These are phyloP conservation scores for Calameuta filiformis DNA, from an alignment of 2,888 invertebrate species.

Conservation along the genomic window DNA sequence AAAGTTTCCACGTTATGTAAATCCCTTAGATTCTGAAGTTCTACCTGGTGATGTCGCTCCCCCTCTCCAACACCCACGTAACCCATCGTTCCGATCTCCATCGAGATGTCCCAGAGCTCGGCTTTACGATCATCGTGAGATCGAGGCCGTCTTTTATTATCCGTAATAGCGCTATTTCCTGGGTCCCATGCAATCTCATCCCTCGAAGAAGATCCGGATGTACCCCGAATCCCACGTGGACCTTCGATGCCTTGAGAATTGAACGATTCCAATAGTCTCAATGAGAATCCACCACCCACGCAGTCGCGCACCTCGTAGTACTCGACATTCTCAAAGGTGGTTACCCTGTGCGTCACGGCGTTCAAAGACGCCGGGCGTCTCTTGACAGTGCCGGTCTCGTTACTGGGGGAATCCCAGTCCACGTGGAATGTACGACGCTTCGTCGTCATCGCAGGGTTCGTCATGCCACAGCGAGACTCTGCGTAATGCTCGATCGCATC, in stretches of 20 bases:
- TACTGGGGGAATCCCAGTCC: conserved; percentile 81
- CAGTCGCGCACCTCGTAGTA: conserved; percentile 36
- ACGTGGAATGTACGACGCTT: conserved; percentile 61
- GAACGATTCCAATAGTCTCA: conserved; percentile 27
- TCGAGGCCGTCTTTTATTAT: conserved; percentile 14
- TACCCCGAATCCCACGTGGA: background rate
- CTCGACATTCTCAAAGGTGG: conserved; percentile 35
- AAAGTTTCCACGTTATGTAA: background rate
- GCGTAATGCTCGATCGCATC: background rate
- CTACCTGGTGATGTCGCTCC: background rate
- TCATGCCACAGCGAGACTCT: background rate
- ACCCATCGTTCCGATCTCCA: background rate
- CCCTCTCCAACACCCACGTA: background rate
- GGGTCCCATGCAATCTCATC: background rate
- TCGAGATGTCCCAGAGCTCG: conserved; percentile 11
- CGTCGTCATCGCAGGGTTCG: conserved; percentile 31
- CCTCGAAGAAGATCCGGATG: conserved; percentile 14
- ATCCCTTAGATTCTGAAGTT: background rate
- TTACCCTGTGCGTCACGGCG: conserved; percentile 18
- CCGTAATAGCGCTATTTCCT: conserved; percentile 10
- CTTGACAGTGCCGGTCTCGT: conserved; percentile 79
- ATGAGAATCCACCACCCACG: conserved; percentile 27
- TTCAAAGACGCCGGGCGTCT: conserved; percentile 72
- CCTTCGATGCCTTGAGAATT: conserved; percentile 9
- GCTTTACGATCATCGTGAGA: conserved; percentile 16